Conservation (phyloP, 2,797 vertebrate species). For the Acipenser transmontanus region DNA sequence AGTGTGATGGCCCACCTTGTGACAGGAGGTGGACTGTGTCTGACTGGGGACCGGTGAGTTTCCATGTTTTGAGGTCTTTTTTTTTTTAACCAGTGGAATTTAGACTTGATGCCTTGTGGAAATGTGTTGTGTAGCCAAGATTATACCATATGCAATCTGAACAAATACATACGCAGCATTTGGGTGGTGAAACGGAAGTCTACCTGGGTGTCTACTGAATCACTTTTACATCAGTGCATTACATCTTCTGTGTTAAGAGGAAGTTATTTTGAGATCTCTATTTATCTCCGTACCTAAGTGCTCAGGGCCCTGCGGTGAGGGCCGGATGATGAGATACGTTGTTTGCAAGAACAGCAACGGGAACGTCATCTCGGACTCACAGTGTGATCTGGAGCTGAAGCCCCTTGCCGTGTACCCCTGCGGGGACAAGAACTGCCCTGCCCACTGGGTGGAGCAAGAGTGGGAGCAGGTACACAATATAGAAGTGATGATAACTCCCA, state of each 20-base stretch:
- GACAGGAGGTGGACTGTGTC: constrained; percentile 74
- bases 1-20: constrained; percentile 69
- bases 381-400: constrained; percentile 61
- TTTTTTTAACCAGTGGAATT: neutral
- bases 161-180: too few relatives aligned
- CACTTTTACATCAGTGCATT: too few relatives aligned
- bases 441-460: constrained; percentile 74
- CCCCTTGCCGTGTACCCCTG: constrained; percentile 65
- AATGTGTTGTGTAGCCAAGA: neutral
- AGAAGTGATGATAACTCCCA: too few relatives aligned
- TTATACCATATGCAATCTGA: too few relatives aligned
- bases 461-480: constrained; percentile 61
- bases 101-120: neutral
- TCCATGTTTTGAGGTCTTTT: neutral
- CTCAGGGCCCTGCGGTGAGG: constrained; percentile 67
- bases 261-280: neutral
- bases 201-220: too few relatives aligned
- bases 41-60: constrained; percentile 82
- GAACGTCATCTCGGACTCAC: constrained; percentile 59
- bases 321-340: constrained; percentile 65
- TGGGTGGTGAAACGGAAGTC: too few relatives aligned
- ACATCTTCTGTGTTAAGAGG: too few relatives aligned
- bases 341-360: constrained; percentile 63
- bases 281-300: constrained; percentile 47
- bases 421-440: constrained; percentile 63